Base-by-base conservation (phyloP, 64 coral and sea anemone species). In the Pocillopora verrucosa region DNA sequence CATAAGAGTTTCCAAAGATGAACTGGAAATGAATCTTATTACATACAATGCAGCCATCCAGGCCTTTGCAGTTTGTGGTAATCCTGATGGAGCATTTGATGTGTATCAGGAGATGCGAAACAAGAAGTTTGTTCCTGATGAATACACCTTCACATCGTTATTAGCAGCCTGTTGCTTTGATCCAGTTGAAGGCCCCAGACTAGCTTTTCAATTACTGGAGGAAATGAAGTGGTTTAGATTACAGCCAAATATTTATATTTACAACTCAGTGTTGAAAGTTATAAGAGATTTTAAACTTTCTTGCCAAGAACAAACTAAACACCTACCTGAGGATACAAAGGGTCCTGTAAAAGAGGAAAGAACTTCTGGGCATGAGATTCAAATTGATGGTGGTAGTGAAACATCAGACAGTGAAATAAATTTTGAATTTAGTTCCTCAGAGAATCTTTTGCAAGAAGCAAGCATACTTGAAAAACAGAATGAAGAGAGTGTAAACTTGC, bases 41-140 rank as follows among this genome's bases (percentile, higher is more conserved):
- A 93, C 95, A 74, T 97, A 81, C 70, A 97, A 97, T 91, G 88
- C 95, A 37, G 91, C 91, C 37, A 91, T 97, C 51, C 93, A 97
- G 78, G 95, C 95, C 34, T 87, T 92, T n/a, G 92, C 91, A 57
- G 24, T 87, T 11, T 97, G 91, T 38, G 81, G 90, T 4, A 76
- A 74, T 72, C 81, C 87, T 20, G 20, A 16, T 6, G 16, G 20
- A 45, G 84, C 91, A 45, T 88, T 97, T 88, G 79, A 83, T 11
- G 91, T 97, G 34, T 94, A 97, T 72, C 78, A 88, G 5, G 65
- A 77, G 34, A 93, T 96, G 67, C 41, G 74, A 11, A 34, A 87
- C 38, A 60, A 95, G 16, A 76, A 67, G 16, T 16, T 90, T 1
- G 37, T 75, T 11, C 91, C 92, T 10, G 95, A 97, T 61, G 77